Base-by-base conservation (phyloP, 1,140 invertebrate species). In the Pogonus chalceus region DNA sequence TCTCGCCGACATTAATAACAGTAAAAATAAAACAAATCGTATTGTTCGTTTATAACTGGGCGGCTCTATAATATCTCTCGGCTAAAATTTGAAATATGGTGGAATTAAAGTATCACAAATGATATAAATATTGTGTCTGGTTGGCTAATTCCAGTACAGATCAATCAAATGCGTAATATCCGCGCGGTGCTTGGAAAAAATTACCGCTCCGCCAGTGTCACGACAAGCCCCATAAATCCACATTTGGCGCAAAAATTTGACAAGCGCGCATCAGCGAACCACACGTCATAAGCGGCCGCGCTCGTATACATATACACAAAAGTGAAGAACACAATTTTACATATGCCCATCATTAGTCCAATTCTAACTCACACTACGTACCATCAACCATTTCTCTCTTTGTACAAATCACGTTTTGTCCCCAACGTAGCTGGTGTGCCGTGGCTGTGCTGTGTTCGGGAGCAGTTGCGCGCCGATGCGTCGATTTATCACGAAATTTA, bases 401-500 rank as follows among this genome's bases (percentile, higher is more conserved):
- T n/a, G n/a, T n/a, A n/a, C n/a, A n/a, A n/a, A n/a, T n/a, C n/a
- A n/a, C n/a, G n/a, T n/a, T n/a, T n/a, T n/a, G n/a, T n/a, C n/a
- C n/a, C n/a, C n/a, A n/a, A n/a, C n/a, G n/a, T n/a, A n/a, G n/a
- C n/a, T n/a, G n/a, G n/a, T n/a, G n/a, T n/a, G n/a, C n/a, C n/a
- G n/a, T n/a, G n/a, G n/a, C n/a, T n/a, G n/a, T n/a, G n/a, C n/a
- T n/a, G n/a, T n/a, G n/a, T n/a, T n/a, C n/a, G n/a, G n/a, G n/a
- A n/a, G n/a, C n/a, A n/a, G n/a, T n/a, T n/a, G n/a, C n/a, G n/a
- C n/a, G n/a, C n/a, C 37, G 9, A 10, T 43, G 37, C 37, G 18
- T 10, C 9, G 18, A 43, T 43, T 43, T 43, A 43, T 43, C 37
- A 43, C 18, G 37, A 43, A 43, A 43, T 43, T 43, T 43, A 43